Base-by-base conservation (phyloP, 1,140 invertebrate species). In the Drosophila nebulosa region DNA sequence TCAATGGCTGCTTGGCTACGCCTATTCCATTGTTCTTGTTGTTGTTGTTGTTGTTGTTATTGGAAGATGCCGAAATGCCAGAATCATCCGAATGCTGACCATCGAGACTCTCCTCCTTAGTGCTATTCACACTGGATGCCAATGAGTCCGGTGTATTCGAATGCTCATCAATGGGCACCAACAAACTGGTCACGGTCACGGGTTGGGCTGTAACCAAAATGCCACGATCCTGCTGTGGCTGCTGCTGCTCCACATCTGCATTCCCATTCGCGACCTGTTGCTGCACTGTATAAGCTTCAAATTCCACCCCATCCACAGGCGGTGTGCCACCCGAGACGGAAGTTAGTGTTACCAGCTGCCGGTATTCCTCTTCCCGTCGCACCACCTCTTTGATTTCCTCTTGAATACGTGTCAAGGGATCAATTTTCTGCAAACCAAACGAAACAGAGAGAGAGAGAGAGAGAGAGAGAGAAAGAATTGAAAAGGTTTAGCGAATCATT, bases 341-440 rank as follows among this genome's bases (percentile, higher is more conserved):
- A 14, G 58, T 65, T 18, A 65, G 69, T 1, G 92, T 93, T 92
- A 89, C 93, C 92, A 69, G 92, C 92, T 94, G 94, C 76, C 94
- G 93, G 61, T 95, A 93, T 75, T 95, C 94, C 71, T 93, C 92
- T 78, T 95, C 94, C 55, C 94, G 92, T 71, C 94, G 94, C 10
- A 93, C 94, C 35, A 95, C 94, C 89, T 95, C 94, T 73, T 94
- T 94, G 69, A 95, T 95, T 91, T 95, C 94, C 74, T 93, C 93
- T 81, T 95, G 94, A 89, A 95, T 95, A 91, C 94, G 93, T 51
- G 92, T 92, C 64, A 94, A 91, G 61, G 93, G 93, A 92, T 94
- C 93, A 71, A 94, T 93, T 90, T 93, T 93, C 93, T 93, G 92
- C 12, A 75, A 46, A 35, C n/a, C n/a, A n/a, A n/a, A n/a, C n/a